Evolutionary conservation across 1,140 invertebrate species (phyloP), one percentile per base, ranked within the genome.

Genomic region (Heliconius eleuchia): DNA sequence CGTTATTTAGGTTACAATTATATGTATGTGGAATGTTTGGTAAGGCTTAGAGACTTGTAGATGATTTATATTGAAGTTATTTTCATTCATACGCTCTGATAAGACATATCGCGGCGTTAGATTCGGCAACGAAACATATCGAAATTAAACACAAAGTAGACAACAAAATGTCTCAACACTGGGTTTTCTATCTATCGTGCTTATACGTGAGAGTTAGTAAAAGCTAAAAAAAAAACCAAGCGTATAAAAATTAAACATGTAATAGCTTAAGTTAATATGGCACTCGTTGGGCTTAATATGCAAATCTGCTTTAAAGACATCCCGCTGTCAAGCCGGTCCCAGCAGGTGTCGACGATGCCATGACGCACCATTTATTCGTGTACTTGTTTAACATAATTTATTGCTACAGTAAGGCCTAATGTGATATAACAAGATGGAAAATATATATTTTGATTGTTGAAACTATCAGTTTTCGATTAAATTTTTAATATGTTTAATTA

Each of bases 281-380:
- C 30, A 27, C 18, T 77, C 50, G 46, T 77, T 50, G 42, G 23
- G 73, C 57, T 50, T 76, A 81, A 82, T 82, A 84, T 82, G 80
- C 78, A 82, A 83, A 83, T 83, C 30, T 82, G 75, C 30, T 60
- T 77, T 78, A 70, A 42, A 83, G 57, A 76, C 66, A 52, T 83
- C 57, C 78, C 71, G 73, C 55, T 77, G 74, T 72, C 74, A 46
- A 52, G 74, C 70, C 46, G 57, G 37, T 80, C 80, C 27, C 83
- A 84, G 83, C 83, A 80, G 80, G 83, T 83, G 78, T 76, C 76
- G 72, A 76, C 76, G 72, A 76, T 80, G 74, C 42, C 42, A 79
- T 74, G 46, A 71, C 73, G 46, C 50, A 72, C 55, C 34, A 81
- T 77, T 73, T 66, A 73, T 70, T 46, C 23, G 55, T 60, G 55